Evolutionary conservation across 2,888 invertebrate species (phyloP), one percentile per base, ranked within the genome.

Genomic region (Idaea dimidiata): DNA sequence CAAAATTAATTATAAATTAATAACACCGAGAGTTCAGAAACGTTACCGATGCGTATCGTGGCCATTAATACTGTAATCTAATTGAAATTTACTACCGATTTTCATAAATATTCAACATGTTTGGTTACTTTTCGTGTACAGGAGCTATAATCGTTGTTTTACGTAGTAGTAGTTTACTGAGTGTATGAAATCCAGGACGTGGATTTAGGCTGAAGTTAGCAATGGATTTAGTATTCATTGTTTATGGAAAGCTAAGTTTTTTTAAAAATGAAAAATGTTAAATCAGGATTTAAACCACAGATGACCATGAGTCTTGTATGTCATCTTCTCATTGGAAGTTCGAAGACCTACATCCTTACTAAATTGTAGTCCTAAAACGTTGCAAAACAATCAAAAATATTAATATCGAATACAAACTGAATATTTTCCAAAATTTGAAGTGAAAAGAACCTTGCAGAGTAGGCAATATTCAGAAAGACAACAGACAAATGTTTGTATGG

Each of bases 51-150:
- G 65, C 8, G 62, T 31, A 67, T 67, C 70, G 61, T 56, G n/a
- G 57, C 53, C 58, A 65, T 63, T 66, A 66, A 65, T 63, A 57
- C 60, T 57, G 64, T 66, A 65, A 64, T 64, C 80, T 86, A 84
- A 82, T 84, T 84, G 76, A 81, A 81, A 85, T 87, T 85, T 80
- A 85, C 81, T 79, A 77, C 78, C 77, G 67, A 62, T 79, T 82
- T 80, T 81, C 80, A 87, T 89, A 82, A 89, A 88, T 88, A 89
- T 89, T 88, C 83, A 89, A 81, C 73, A 71, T 64, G 70, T 76
- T 72, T 75, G 67, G 70, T 74, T 83, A 83, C 75, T 82, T 86
- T 81, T 74, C 77, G 75, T 79, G 79, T 77, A 78, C 74, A 18
- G 17, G 33, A 31, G 33, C 32, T 10, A 62, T 59, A 60, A 75